Evolutionary conservation across 2,888 invertebrate genomes (phyloP).

Genomic region (Meganola albula): DNA sequence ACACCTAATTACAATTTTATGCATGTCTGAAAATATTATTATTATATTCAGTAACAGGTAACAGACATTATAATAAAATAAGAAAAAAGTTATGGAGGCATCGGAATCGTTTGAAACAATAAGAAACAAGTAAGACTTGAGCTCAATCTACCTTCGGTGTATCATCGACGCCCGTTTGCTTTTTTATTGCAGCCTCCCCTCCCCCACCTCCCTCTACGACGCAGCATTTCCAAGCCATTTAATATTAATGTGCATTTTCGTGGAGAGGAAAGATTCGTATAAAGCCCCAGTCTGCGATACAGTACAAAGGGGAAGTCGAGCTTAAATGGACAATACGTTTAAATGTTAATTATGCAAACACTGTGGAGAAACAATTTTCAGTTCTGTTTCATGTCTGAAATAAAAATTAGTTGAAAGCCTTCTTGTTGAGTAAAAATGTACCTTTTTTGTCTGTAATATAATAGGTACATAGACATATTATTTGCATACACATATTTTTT

Average conservation of each 20-base stretch:
- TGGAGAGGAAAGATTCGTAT: constrained; percentile 74
- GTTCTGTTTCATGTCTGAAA: constrained; percentile 37
- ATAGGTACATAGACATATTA: no score
- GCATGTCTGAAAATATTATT: no score
- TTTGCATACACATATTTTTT: no score
- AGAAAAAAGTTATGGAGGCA: no score
- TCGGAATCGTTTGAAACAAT: constrained; percentile 31
- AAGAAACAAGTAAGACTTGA: constrained; percentile 48
- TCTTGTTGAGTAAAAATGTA: no score
- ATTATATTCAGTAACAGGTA: no score
- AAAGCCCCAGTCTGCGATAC: constrained; percentile 73
- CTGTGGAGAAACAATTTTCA: constrained; percentile 35
- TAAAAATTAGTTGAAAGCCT: constrained; percentile 29
- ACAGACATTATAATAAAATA: no score
- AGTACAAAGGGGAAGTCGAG: constrained; percentile 54
- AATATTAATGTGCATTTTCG: constrained; percentile 80
- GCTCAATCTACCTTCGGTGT: constrained; percentile 51
- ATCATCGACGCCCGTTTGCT: constrained; percentile 65
- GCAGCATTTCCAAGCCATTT: constrained; percentile 79
- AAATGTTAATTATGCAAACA: constrained; percentile 63
- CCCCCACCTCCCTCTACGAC: constrained; percentile 51
- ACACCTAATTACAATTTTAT: no score
- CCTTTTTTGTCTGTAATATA: constrained; percentile 2
- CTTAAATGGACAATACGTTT: constrained; percentile 59
- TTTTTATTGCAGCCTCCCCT: constrained; percentile 61